Evolutionary conservation across 2,113 vertebrate species (phyloP), one percentile per base, ranked within the genome.

Genomic region (Deroptyus accipitrinus): DNA sequence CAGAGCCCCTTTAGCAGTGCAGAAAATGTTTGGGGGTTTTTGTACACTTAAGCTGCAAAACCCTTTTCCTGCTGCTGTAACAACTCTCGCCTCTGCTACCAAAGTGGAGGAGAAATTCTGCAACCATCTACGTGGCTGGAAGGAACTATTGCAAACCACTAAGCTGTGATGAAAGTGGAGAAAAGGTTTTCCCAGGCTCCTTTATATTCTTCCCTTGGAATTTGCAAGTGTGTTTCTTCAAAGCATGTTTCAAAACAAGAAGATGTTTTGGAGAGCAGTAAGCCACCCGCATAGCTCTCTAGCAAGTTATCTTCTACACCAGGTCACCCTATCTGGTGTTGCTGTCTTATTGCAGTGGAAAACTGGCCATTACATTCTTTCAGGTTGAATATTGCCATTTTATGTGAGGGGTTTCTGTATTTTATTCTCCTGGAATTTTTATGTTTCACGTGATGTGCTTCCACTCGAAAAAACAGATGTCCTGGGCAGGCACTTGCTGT

Each of bases 241-340:
- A 93, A 92, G 83, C 62, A 17, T 3, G 1, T 79, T 83, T 83
- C 46, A 63, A 81, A 96, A 88, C 70, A 82, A 94, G 81, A 28
- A 96, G 87, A 81, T 95, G 92, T 84, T 96, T 82, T 62, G 73
- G 54, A 57, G 39, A 77, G 66, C 62, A 41, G 15, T 52, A 61
- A 95, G 80, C 80, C 91, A 66, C 86, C 95, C 86, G 86, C 95
- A 69, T 69, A 83, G 92, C 41, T 88, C 30, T 61, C 10, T 67
- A 33, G 59, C 35, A 82, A 77, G 46, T 77, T 94, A 61, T 68
- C 63, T 81, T 79, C 61, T n/a, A 5, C 2, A 3, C 63, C 88
- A 82, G 68, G 83, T 88, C 57, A 86, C 28, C 68, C 64, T 72
- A 5, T 63, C 63, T 83, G 70, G 18, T 70, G 31, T 22, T 95